Conservation (phyloP, 2,888 invertebrate genomes). For the Phymatocera aterrima region DNA sequence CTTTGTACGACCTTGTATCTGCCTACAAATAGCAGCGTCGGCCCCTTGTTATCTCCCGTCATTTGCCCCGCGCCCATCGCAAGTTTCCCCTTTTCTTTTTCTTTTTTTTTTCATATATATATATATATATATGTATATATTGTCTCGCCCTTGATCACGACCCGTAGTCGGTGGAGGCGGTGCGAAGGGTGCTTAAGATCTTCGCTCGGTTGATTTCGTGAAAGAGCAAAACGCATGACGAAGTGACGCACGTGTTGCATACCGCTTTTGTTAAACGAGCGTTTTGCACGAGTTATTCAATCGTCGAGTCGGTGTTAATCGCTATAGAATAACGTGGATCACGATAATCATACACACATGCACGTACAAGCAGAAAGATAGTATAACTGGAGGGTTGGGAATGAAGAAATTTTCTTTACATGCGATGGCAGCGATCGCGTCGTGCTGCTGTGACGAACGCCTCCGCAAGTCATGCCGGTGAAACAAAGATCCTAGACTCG, state of each 20-base stretch:
- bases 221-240: conserved; percentile 43
- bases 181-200: conserved; percentile 43
- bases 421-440: not conserved
- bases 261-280: conserved; percentile 23
- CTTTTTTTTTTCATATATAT: not conserved
- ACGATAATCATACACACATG: too few relatives aligned
- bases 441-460: not conserved
- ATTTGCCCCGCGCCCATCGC: conserved; percentile 34
- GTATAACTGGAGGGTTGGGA: not conserved
- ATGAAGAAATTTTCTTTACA: not conserved
- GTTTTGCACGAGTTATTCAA: conserved; percentile 26
- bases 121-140: not conserved
- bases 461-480: not conserved
- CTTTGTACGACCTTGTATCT: conserved; percentile 34
- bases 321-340: not conserved
- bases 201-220: conserved; percentile 39
- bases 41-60: conserved; percentile 43
- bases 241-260: conserved; percentile 41
- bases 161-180: conserved; percentile 17
- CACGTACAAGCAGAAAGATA: not conserved
- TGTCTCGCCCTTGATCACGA: conserved; percentile 32
- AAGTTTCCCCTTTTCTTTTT: not conserved
- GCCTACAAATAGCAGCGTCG: conserved; percentile 34
- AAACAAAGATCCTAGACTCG: conserved; percentile 12
- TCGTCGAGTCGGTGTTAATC: conserved; percentile 22